A percentile compares a stretch with the other conserved stretches of the same genome.
phyloP scores from a whole-genome alignment of 2,113 vertebrate species.

The Orthochromis indermauri region DNA sequence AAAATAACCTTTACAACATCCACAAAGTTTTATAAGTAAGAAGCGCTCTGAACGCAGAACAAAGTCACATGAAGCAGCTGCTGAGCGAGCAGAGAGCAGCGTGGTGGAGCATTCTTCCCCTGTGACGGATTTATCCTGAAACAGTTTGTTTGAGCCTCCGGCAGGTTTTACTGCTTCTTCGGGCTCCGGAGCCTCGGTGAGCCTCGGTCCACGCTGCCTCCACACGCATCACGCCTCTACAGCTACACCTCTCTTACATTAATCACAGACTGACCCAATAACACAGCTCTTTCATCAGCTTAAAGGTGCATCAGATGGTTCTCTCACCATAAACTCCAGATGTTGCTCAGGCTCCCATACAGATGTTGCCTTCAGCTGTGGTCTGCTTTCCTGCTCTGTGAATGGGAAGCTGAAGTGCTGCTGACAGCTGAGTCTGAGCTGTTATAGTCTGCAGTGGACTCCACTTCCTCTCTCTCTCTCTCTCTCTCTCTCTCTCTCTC shows the following conservation, averaged over 20 bases:
- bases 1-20: neutral
- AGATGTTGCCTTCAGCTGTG: neutral
- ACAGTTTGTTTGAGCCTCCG: neutral
- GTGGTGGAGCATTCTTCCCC: neutral
- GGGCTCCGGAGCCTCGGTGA: neutral
- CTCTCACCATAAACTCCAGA: neutral
- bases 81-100: neutral
- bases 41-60: neutral
- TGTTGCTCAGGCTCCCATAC: neutral
- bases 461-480: neutral
- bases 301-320: neutral
- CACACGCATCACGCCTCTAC: neutral
- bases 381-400: neutral
- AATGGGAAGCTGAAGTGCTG: neutral
- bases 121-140: neutral
- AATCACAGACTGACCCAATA: neutral
- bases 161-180: neutral
- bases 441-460: neutral
- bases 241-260: rapidly evolving
- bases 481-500: neutral
- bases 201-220: rapidly evolving
- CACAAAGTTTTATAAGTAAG: neutral
- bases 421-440: neutral
- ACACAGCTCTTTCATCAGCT: neutral
- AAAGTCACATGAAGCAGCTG: neutral